phyloP scores from a whole-genome alignment of 1,140 invertebrate genomes.

The Pseudomyrmex gracilis region DNA sequence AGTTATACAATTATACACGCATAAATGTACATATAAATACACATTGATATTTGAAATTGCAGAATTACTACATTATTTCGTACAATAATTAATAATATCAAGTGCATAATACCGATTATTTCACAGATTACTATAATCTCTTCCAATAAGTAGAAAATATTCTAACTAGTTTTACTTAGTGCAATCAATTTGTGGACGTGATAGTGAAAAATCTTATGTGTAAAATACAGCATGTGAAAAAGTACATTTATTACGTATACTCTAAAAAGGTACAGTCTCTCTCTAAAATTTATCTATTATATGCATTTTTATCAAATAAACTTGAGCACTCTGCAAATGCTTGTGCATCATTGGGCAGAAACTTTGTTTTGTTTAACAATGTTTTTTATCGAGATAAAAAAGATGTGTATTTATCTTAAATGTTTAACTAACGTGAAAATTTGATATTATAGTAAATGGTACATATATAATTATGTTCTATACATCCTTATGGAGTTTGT shows the following conservation, averaged over 20 bases:
- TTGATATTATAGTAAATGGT: conserved; percentile 46
- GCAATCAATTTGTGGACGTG: conserved; percentile 43
- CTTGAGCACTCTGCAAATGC: conserved; percentile 48
- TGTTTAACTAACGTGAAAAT: conserved; percentile 68
- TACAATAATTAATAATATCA: conserved; percentile 19
- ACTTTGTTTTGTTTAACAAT: conserved; percentile 33
- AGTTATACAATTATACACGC: conserved; percentile 70
- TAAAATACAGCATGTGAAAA: conserved; percentile 71
- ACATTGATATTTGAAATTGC: conserved; percentile 62
- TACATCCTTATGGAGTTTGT: conserved; percentile 24
- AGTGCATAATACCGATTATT: conserved; percentile 35
- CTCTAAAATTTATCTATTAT: conserved; percentile 15
- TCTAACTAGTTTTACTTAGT: conserved; percentile 42
- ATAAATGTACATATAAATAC: conserved; percentile 67
- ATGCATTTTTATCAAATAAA: conserved; percentile 41
- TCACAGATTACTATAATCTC: conserved; percentile 35
- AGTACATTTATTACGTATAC: conserved; percentile 67
- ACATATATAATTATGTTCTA: conserved; percentile 32
- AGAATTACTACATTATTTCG: conserved; percentile 59
- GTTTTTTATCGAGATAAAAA: conserved; percentile 60
- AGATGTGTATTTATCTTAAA: conserved; percentile 37
- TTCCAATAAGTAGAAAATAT: conserved; percentile 27
- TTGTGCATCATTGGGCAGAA: conserved; percentile 32
- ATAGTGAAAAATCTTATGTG: conserved; percentile 69
- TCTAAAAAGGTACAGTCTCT: conserved; percentile 49